A percentile compares a stretch with the other conserved stretches of the same genome.
These are phyloP conservation scores for Narcine bancroftii DNA, from an alignment of 2,113 vertebrate species.

Conservation along the genomic window DNA sequence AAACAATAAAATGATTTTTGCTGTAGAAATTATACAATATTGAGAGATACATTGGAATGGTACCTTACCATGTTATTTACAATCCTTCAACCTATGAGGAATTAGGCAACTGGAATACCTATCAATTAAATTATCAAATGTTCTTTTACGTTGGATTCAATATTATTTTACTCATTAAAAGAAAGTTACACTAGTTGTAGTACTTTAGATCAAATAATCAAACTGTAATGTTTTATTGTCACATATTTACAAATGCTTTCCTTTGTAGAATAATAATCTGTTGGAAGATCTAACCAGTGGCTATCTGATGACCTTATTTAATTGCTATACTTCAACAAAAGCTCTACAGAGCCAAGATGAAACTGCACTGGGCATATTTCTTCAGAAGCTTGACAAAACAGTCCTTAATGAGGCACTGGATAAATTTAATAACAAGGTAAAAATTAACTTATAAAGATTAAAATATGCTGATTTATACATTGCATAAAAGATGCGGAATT, in stretches of 20 bases:
- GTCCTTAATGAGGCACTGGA: constrained; percentile 10
- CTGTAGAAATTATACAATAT: background rate
- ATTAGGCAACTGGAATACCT: background rate
- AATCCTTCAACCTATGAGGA: background rate
- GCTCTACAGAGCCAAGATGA: background rate
- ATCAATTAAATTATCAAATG: background rate
- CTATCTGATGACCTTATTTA: background rate
- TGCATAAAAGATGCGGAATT: background rate
- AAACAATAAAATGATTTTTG: background rate
- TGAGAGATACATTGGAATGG: background rate
- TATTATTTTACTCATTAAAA: background rate
- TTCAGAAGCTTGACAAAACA: constrained; percentile 10
- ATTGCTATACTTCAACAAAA: constrained; percentile 1
- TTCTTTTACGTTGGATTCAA: background rate
- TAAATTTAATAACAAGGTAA: constrained; percentile 26
- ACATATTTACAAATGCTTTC: background rate
- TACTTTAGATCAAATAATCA: background rate
- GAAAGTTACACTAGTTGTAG: background rate
- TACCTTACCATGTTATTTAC: background rate
- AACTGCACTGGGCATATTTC: background rate
- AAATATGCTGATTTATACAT: background rate
- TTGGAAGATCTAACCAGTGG: background rate
- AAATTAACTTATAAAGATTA: background rate
- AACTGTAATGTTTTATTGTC: background rate
- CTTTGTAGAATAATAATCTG: background rate